Evolutionary conservation across 2,113 vertebrate species (phyloP).

Genomic region (Archocentrus centrarchus): DNA sequence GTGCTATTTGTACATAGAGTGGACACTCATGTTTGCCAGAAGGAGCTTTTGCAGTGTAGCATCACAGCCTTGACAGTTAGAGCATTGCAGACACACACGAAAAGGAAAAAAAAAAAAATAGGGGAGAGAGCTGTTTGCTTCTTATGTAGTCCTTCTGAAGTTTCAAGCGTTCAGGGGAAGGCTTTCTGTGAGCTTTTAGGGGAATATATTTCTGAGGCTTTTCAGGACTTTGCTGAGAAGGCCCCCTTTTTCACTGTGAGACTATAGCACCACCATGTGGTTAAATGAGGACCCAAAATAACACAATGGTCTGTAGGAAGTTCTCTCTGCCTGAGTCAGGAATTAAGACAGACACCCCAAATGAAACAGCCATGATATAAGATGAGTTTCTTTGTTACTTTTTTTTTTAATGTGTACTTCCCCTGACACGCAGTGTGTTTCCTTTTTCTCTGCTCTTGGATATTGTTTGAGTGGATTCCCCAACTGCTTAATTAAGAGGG

Average conservation of each 20-base stretch:
- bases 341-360: constrained; percentile 43
- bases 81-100: constrained; percentile 33
- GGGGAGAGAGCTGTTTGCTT: constrained; percentile 51
- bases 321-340: constrained; percentile 51
- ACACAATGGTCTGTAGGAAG: constrained; percentile 33
- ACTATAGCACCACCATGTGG: constrained; percentile 78
- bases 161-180: constrained; percentile 42
- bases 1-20: constrained; percentile 63
- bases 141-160: constrained; percentile 63
- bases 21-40: constrained; percentile 63
- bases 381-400: neutral
- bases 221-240: constrained; percentile 59
- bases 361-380: constrained; percentile 63
- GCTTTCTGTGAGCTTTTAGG: constrained; percentile 33
- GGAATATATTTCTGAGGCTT: constrained; percentile 46
- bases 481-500: neutral
- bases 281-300: constrained; percentile 54
- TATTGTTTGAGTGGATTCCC: constrained; percentile 21
- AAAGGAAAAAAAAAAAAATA: neutral
- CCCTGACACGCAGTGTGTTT: neutral
- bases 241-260: constrained; percentile 79
- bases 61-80: constrained; percentile 57
- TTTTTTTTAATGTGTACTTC: neutral
- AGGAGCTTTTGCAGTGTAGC: constrained; percentile 65
- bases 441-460: constrained; percentile 10